Evolutionary conservation across 2,113 vertebrate species (phyloP).

Genomic region (Scomber scombrus): DNA sequence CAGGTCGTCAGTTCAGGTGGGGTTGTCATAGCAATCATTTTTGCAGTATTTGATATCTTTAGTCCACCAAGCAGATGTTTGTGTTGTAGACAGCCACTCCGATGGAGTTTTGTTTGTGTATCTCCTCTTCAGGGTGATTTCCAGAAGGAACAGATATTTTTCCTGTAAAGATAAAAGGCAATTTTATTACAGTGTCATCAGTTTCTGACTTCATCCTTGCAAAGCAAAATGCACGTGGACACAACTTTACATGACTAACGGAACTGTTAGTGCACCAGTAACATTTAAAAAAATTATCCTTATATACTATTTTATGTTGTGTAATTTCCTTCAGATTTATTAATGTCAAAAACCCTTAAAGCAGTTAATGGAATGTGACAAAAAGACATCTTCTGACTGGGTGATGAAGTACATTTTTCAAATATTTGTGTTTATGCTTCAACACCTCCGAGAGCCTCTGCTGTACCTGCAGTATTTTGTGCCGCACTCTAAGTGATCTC

Average conservation of each 20-base stretch:
- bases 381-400: neutral
- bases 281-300: neutral
- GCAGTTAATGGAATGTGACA: neutral
- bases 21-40: neutral
- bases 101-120: slow-evolving; percentile 7
- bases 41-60: neutral
- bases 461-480: slow-evolving; percentile 85
- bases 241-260: neutral
- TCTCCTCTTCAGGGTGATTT: slow-evolving; percentile 23
- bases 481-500: slow-evolving; percentile 81
- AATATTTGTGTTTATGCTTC: neutral
- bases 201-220: neutral
- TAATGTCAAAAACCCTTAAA: neutral
- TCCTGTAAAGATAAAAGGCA: slow-evolving; percentile 69
- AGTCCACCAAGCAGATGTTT: slow-evolving; percentile 31
- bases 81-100: neutral
- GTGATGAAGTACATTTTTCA: neutral
- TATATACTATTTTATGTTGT: neutral
- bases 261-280: neutral
- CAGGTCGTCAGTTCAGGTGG: neutral
- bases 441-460: neutral
- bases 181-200: slow-evolving; percentile 26
- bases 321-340: neutral
- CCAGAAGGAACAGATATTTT: slow-evolving; percentile 68
- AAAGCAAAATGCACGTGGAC: slow-evolving; percentile 28